phyloP scores from a whole-genome alignment of 2,888 invertebrate species.

The Drosophila macrospina region DNA sequence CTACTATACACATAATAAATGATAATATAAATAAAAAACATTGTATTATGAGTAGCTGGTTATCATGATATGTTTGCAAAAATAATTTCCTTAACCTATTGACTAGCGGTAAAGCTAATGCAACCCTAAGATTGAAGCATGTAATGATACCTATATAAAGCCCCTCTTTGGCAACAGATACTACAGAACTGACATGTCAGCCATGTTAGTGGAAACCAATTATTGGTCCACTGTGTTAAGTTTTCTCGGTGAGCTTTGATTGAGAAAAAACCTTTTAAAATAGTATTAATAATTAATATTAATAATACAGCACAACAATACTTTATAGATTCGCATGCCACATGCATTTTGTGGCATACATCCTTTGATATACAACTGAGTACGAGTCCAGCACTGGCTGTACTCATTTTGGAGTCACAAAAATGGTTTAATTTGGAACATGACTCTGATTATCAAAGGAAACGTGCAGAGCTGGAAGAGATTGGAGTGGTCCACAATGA shows the following conservation, averaged over 20 bases:
- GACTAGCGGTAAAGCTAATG: constrained; percentile 2
- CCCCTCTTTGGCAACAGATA: not conserved
- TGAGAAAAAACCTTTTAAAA: not conserved
- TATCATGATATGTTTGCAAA: constrained; percentile 6
- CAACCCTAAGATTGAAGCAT: constrained; percentile 6
- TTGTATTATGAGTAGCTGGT: no score
- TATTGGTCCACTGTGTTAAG: constrained; percentile 64
- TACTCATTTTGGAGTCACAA: constrained; percentile 47
- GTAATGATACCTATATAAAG: constrained; percentile 26
- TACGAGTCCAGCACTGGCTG: constrained; percentile 17
- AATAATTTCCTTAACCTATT: not conserved
- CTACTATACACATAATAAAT: no score
- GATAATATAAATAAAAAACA: not conserved
- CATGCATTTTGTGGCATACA: constrained; percentile 64
- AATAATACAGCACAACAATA: constrained; percentile 51
- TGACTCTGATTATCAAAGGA: constrained; percentile 33
- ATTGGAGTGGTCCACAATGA: constrained; percentile 41
- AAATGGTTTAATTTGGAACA: constrained; percentile 40
- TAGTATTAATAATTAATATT: not conserved
- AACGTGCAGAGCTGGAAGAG: constrained; percentile 37
- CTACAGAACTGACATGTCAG: constrained; percentile 11
- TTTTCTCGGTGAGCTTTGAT: constrained; percentile 56
- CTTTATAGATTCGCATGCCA: constrained; percentile 52
- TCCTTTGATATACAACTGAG: constrained; percentile 55
- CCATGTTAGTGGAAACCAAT: constrained; percentile 22